These are phyloP conservation scores for Deroplatys truncata DNA, from an alignment of 2,888 invertebrate species.

Conservation along the genomic window DNA sequence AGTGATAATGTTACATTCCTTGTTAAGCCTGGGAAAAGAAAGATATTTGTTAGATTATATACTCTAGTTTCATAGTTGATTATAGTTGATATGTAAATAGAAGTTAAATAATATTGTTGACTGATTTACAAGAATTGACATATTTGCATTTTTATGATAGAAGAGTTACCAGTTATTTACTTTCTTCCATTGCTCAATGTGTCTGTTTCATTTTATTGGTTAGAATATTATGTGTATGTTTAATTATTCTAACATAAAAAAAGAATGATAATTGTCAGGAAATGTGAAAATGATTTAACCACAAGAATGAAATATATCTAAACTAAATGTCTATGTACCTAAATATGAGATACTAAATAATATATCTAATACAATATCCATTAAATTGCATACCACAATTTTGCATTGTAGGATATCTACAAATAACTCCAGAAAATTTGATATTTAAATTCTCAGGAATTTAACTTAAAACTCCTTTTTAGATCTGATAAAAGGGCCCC, in stretches of 20 bases:
- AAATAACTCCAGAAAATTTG: background rate
- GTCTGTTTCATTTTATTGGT: background rate
- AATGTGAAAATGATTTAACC: background rate
- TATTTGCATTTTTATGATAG: background rate
- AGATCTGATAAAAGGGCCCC: too few species aligned
- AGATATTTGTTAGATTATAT: slow-evolving; percentile 2
- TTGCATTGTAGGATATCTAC: background rate
- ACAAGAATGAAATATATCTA: background rate
- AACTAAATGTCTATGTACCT: background rate
- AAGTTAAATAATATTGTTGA: background rate
- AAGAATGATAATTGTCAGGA: background rate
- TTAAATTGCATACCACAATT: background rate
- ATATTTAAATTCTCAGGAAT: background rate
- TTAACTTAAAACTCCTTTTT: too few species aligned
- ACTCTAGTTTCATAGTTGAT: slow-evolving; percentile 5
- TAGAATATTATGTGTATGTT: background rate
- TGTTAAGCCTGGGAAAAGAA: background rate
- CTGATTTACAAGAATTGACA: slow-evolving; percentile 8
- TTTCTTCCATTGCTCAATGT: background rate
- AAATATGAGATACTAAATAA: background rate
- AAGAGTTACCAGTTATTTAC: background rate
- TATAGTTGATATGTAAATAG: slow-evolving; percentile 9
- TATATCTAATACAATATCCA: background rate
- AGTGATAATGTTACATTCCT: background rate
- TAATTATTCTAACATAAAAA: background rate